Conservation (phyloP, 2,888 invertebrate genomes). For the Graphium colonna region DNA sequence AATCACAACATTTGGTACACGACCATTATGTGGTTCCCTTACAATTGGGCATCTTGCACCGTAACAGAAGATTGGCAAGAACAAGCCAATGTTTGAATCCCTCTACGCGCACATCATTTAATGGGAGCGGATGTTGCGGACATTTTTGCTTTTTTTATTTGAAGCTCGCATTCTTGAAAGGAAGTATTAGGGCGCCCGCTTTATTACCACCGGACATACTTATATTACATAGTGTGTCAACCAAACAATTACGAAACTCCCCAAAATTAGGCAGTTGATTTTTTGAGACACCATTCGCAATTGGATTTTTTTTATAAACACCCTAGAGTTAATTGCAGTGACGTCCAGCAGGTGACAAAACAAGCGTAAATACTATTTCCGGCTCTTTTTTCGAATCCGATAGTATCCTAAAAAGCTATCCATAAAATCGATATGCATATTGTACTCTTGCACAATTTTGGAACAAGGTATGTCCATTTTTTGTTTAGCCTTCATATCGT, state of each 20-base stretch:
- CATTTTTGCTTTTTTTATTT: neutral
- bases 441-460: no score
- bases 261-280: constrained; percentile 1
- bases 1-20: neutral
- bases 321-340: constrained; percentile 24
- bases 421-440: constrained; percentile 28
- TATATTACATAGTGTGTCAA: neutral
- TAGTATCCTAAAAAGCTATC: constrained; percentile 28
- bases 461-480: constrained; percentile 23
- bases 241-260: no score
- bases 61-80: neutral
- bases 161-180: no score
- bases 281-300: constrained; percentile 22
- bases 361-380: constrained; percentile 28
- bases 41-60: no score
- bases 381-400: constrained; percentile 25
- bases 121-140: neutral
- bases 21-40: neutral
- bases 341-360: constrained; percentile 28
- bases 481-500: constrained; percentile 32
- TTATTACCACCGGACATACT: neutral
- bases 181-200: neutral
- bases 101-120: neutral
- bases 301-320: constrained; percentile 22
- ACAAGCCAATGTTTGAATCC: neutral